A percentile compares a stretch with the other conserved stretches of the same genome.
These are phyloP conservation scores for Habrosyne pyritoides DNA, from an alignment of 2,888 invertebrate species.

Conservation along the genomic window DNA sequence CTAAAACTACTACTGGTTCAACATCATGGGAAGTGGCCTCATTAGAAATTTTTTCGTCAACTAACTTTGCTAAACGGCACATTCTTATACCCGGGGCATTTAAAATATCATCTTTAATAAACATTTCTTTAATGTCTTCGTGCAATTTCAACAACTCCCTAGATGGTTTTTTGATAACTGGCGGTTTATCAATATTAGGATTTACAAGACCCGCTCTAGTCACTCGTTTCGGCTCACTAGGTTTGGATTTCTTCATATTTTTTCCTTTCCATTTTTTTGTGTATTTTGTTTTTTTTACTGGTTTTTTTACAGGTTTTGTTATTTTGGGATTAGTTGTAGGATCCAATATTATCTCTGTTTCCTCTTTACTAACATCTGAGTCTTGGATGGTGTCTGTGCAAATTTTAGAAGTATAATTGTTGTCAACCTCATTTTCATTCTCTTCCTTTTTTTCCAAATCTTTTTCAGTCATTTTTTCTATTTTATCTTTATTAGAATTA, in stretches of 20 bases:
- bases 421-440: neutral
- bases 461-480: neutral
- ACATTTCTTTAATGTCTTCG: slow-evolving; percentile 88
- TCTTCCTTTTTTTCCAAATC: neutral
- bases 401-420: neutral
- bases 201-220: slow-evolving; percentile 41
- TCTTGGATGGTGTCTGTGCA: neutral
- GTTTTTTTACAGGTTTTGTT: slow-evolving; percentile 14
- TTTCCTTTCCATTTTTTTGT: slow-evolving; percentile 33
- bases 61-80: slow-evolving; percentile 84
- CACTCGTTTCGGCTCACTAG: slow-evolving; percentile 32
- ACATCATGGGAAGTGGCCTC: slow-evolving; percentile 28
- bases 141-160: slow-evolving; percentile 86
- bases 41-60: slow-evolving; percentile 50
- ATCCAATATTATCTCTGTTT: neutral
- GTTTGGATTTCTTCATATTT: slow-evolving; percentile 18
- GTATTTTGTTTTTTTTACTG: slow-evolving; percentile 24
- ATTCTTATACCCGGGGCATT: slow-evolving; percentile 86
- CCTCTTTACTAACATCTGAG: neutral
- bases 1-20: slow-evolving; percentile 54
- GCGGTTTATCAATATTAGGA: slow-evolving; percentile 22
- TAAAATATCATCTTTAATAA: slow-evolving; percentile 85
- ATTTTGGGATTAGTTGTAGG: slow-evolving; percentile 9
- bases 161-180: slow-evolving; percentile 47
- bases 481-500: neutral